phyloP scores from a whole-genome alignment of 2,797 vertebrate genomes.

The Alauda arvensis region DNA sequence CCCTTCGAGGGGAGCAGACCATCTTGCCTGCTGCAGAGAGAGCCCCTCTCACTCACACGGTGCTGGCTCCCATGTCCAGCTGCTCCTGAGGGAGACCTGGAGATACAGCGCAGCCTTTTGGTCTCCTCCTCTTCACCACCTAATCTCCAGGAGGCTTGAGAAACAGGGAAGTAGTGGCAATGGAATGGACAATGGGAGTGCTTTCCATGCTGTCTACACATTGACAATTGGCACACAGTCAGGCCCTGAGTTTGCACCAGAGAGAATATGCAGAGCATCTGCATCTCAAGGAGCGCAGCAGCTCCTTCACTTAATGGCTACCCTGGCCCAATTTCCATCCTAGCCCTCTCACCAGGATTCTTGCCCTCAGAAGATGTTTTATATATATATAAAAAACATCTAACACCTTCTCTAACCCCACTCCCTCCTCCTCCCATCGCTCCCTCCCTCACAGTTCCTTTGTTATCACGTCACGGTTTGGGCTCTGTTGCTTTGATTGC shows the following conservation, averaged over 20 bases:
- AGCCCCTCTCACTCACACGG: background rate
- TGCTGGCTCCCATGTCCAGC: background rate
- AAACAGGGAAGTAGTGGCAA: background rate
- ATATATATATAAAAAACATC: background rate
- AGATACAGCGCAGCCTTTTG: background rate
- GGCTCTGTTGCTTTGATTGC: background rate
- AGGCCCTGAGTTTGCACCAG: background rate
- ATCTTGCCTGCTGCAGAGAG: background rate
- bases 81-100: background rate
- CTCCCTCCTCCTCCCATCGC: background rate
- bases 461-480: background rate
- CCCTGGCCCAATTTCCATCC: background rate
- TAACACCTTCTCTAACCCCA: background rate
- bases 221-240: accelerated
- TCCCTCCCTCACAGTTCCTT: background rate
- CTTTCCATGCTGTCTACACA: background rate
- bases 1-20: background rate
- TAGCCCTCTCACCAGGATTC: background rate
- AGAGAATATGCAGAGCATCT: background rate
- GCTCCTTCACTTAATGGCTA: background rate
- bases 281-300: background rate
- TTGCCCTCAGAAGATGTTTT: background rate
- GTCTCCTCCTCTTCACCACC: background rate
- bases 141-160: background rate
- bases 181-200: background rate